Evolutionary conservation across 2,888 invertebrate genomes (phyloP).

Genomic region (Chrysotoxum bicinctum): DNA sequence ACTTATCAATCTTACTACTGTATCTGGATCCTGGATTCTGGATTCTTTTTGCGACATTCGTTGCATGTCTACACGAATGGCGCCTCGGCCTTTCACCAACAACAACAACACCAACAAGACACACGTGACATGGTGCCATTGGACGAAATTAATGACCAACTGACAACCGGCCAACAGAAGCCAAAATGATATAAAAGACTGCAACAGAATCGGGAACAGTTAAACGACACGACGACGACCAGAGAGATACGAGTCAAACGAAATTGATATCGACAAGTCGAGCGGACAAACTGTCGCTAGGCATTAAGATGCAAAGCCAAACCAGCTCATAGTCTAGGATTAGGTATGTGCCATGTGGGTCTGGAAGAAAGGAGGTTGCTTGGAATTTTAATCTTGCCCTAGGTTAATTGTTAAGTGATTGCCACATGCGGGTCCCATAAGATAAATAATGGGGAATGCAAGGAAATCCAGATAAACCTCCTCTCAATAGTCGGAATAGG

Average conservation of each 20-base stretch:
- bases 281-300: slow-evolving; percentile 59
- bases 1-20: slow-evolving; percentile 46
- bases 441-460: slow-evolving; percentile 31
- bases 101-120: slow-evolving; percentile 30
- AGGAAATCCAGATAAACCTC: slow-evolving; percentile 15
- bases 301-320: slow-evolving; percentile 54
- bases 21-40: not conserved
- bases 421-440: slow-evolving; percentile 37
- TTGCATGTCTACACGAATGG: slow-evolving; percentile 42
- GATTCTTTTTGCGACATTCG: slow-evolving; percentile 41
- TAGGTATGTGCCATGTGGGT: not conserved
- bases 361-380: slow-evolving; percentile 36
- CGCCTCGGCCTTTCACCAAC: slow-evolving; percentile 58
- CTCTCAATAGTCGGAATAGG: slow-evolving; percentile 5
- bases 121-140: slow-evolving; percentile 38
- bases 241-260: slow-evolving; percentile 43
- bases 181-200: slow-evolving; percentile 29
- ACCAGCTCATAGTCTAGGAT: slow-evolving; percentile 5
- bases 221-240: not conserved
- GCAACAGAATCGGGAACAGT: not conserved
- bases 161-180: slow-evolving; percentile 29
- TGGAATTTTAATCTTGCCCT: slow-evolving; percentile 54
- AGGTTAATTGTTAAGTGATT: slow-evolving; percentile 66
- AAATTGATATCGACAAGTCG: slow-evolving; percentile 64
- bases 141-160: slow-evolving; percentile 45